Base-by-base conservation (phyloP, 2,888 invertebrate species). In the Acrocyrtus sp. region DNA sequence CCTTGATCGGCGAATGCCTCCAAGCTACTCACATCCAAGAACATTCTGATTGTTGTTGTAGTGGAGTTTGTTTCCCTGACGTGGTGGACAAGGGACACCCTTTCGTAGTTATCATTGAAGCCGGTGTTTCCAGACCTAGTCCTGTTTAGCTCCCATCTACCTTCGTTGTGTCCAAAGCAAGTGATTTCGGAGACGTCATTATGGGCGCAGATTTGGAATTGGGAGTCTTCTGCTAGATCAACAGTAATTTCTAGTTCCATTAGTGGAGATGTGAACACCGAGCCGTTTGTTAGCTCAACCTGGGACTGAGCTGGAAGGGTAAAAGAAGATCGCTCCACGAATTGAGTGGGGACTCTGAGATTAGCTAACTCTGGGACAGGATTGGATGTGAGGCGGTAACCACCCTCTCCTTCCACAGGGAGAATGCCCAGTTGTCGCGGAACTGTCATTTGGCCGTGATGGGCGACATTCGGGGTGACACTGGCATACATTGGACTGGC, bases 1-100 rank as follows among this genome's bases (percentile, higher is more conserved):
- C 81, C 81, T 2, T 43, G 60, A 57, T 81, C 80, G 1, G 74
- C 73, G 69, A 79, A 78, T 8, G 80, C 62, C 61, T 81, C 81
- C 22, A 79, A 48, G 3, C 75, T 60, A 1, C 74, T 68, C 6
- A 63, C 57, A 34, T 81, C 81, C 27, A 78, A 22, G 24, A 75
- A 76, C 19, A 78, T 69, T 56, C 68, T 54, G 17, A 81, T 51
- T 2, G 41, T 58, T 2, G 77, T 43, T 19, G 39, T 63, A 22
- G 17, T 27, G 5, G 53, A 50, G 0, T n/a, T 19, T 2, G 19
- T 26, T 19, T 76, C 70, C 60, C 79, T 26, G 1, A 29, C 24
- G 0, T 74, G 69, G 1, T 68, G 58, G 3, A 73, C 39, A 21
- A 8, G 2, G 2, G 34, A 34, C 8, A 51, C 29, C 10, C 43